Base-by-base conservation (phyloP, 2,888 invertebrate genomes). In the Agrochola circellaris region DNA sequence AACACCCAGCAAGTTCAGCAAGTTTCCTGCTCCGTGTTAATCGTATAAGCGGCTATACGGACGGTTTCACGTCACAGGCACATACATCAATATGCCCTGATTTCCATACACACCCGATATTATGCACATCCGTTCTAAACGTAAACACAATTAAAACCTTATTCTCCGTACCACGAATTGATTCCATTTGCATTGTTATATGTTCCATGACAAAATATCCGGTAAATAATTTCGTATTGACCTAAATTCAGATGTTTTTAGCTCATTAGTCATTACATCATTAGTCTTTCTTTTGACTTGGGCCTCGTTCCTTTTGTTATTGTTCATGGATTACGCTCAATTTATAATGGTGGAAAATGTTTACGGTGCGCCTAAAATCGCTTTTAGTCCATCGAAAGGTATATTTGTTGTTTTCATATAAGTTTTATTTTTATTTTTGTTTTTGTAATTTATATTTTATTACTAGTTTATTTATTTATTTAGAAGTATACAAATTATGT, bases 191-290 rank as follows among this genome's bases (percentile, higher is more conserved):
- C 45, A 68, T 69, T 75, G 75, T 85, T 75, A 67, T 76, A 54
- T 48, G n/a, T 74, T 69, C 4, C 78, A 66, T 79, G 83, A 84
- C 88, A 87, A 89, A 89, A 87, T 88, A 89, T 85, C 82, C 85
- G 85, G 73, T 71, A 78, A 83, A 84, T 86, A 84, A 85, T 74
- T 69, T 60, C 68, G 60, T 71, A 74, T 81, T 87, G 92, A 89
- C 92, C 92, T 87, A 83, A 90, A 91, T 92, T 81, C 86, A 89
- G 83, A 86, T 88, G 88, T 90, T 87, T 91, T 90, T 87, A 85
- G 89, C 81, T 68, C 83, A 80, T 86, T 86, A 79, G 81, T 68
- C 83, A 80, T 86, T 86, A 79, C 84, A 81, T 82, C 82, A 84
- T 79, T 79, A 77, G 70, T 76, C 67, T n/a, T 38, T 85, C 83